Evolutionary conservation across 1,140 invertebrate species (phyloP).

Genomic region (Theocolax elegans): DNA sequence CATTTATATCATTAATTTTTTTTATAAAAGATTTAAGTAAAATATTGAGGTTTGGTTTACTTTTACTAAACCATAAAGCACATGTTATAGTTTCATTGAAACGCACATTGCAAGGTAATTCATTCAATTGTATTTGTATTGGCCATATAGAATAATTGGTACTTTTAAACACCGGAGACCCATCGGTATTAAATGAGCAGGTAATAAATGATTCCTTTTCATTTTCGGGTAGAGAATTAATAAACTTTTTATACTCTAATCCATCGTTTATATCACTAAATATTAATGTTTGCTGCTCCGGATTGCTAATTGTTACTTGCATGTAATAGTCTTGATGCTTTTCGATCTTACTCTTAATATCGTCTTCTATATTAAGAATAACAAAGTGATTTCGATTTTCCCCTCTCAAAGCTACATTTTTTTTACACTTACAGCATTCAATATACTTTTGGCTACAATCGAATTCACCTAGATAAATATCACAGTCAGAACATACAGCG

Average conservation of each 20-base stretch:
- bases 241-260: conserved; percentile 19
- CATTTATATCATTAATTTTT: conserved; percentile 14
- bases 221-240: conserved; percentile 3
- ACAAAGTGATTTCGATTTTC: no score
- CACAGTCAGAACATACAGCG: no score
- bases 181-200: conserved; percentile 37
- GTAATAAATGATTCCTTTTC: conserved; percentile 26
- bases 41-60: conserved; percentile 27
- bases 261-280: conserved; percentile 37
- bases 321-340: no score
- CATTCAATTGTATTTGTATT: conserved; percentile 38
- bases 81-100: conserved; percentile 11
- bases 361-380: no score
- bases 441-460: no score
- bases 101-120: conserved; percentile 35
- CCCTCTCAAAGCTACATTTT: no score
- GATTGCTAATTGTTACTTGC: no score
- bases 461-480: no score
- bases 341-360: no score
- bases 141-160: conserved; percentile 19
- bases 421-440: no score
- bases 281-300: neutral
- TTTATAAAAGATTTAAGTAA: conserved; percentile 20
- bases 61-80: conserved; percentile 33
- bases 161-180: conserved; percentile 37